phyloP scores from a whole-genome alignment of 2,888 invertebrate species.

The Myathropa florea region DNA sequence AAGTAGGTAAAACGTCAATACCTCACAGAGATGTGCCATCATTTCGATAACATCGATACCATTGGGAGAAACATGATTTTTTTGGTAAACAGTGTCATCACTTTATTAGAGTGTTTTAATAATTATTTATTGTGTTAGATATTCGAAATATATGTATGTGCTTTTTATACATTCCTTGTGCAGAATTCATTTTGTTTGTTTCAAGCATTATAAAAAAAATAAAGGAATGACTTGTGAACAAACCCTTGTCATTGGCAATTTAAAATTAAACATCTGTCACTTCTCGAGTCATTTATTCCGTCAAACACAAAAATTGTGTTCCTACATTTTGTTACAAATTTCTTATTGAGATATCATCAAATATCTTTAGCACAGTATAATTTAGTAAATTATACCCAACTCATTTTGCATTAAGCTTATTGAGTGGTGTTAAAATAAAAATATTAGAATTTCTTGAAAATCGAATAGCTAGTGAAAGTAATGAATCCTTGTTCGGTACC shows the following conservation, averaged over 20 bases:
- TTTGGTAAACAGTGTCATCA: no score
- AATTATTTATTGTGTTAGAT: no score
- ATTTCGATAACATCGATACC: no score
- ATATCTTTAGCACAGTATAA: neutral
- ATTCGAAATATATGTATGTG: no score
- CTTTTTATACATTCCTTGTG: no score
- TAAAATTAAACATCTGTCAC: slow-evolving; percentile 42
- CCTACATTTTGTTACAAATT: slow-evolving; percentile 18
- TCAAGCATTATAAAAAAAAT: no score
- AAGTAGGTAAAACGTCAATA: no score
- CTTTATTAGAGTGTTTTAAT: no score
- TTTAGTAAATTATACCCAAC: neutral
- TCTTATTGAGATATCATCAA: neutral
- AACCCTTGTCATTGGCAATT: slow-evolving; percentile 39
- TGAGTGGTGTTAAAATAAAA: neutral
- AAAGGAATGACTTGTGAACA: neutral
- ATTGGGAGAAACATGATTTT: no score
- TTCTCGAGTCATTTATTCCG: slow-evolving; percentile 37
- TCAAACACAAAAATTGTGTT: slow-evolving; percentile 41
- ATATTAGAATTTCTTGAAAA: neutral
- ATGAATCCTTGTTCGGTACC: slow-evolving; percentile 90
- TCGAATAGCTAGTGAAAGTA: slow-evolving; percentile 19
- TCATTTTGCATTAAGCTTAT: neutral
- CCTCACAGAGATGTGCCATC: no score
- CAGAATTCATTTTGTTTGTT: no score